These are phyloP conservation scores for Phyllotreta striolata DNA, from an alignment of 2,888 invertebrate genomes.

Conservation along the genomic window DNA sequence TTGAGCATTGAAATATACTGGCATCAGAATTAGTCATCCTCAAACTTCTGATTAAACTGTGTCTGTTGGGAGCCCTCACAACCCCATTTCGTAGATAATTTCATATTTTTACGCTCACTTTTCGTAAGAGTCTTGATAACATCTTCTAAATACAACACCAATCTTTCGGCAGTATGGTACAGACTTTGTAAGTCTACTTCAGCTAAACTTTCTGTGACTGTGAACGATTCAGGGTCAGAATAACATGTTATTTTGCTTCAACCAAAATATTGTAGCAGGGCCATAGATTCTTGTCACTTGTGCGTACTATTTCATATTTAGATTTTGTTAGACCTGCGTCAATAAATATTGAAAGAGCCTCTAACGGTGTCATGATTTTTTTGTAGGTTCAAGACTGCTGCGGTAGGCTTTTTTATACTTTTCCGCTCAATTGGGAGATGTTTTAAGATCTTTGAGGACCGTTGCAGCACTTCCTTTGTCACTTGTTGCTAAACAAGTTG, in stretches of 20 bases:
- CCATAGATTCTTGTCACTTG: constrained; percentile 16
- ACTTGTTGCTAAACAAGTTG: not conserved
- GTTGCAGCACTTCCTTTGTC: constrained; percentile 17
- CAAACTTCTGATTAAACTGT: constrained; percentile 48
- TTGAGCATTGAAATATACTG: constrained; percentile 50
- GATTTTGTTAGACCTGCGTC: constrained; percentile 27
- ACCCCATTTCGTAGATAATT: constrained; percentile 47
- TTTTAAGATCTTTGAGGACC: constrained; percentile 18
- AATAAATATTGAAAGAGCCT: constrained; percentile 29
- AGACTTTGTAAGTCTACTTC: constrained; percentile 24
- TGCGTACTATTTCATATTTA: constrained; percentile 28
- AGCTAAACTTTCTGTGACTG: constrained; percentile 22
- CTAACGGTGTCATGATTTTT: constrained; percentile 15
- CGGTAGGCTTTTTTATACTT: constrained; percentile 27
- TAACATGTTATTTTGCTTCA: constrained; percentile 27
- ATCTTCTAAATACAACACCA: constrained; percentile 22
- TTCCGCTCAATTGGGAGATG: constrained; percentile 12
- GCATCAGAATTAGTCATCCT: constrained; percentile 41
- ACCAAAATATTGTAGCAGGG: constrained; percentile 27
- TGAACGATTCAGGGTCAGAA: constrained; percentile 13
- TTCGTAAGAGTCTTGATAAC: constrained; percentile 4
- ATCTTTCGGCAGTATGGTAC: constrained; percentile 20
- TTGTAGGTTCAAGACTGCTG: not conserved
- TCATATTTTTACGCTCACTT: constrained; percentile 10
- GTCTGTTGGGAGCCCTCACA: constrained; percentile 45